Conservation (phyloP, 2,113 vertebrate species). For the Eublepharis macularius region DNA sequence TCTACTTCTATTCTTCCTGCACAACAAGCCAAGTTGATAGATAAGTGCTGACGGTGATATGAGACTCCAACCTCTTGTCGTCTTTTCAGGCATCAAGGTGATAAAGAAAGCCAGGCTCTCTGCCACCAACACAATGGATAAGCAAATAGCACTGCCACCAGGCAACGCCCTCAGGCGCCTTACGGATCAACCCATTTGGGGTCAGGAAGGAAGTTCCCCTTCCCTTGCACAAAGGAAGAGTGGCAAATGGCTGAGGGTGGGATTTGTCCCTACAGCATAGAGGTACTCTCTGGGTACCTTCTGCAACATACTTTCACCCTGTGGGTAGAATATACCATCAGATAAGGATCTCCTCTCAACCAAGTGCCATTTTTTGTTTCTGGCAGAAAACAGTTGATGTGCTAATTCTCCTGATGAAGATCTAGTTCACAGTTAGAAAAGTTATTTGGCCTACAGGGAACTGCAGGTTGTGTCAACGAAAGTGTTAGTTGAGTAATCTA, state of each 20-base stretch:
- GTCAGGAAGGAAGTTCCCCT: background rate
- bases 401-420: background rate
- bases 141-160: background rate
- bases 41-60: background rate
- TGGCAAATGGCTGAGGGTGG: background rate
- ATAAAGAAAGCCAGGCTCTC: background rate
- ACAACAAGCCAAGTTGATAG: background rate
- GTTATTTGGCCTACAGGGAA: too few species aligned
- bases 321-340: background rate
- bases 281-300: background rate
- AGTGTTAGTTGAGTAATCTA: conserved; percentile 12
- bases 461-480: too few species aligned
- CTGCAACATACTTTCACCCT: background rate
- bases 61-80: background rate
- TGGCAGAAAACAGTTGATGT: background rate
- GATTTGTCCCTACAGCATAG: background rate
- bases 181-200: background rate
- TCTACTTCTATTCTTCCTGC: background rate
- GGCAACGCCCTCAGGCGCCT: background rate
- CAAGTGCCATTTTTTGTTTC: background rate
- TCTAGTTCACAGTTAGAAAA: background rate
- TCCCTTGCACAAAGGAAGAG: background rate
- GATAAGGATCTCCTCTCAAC: background rate
- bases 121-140: background rate
- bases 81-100: background rate